Base-by-base conservation (phyloP, 92 coral and sea anemone species). In the Porites divaricata region DNA sequence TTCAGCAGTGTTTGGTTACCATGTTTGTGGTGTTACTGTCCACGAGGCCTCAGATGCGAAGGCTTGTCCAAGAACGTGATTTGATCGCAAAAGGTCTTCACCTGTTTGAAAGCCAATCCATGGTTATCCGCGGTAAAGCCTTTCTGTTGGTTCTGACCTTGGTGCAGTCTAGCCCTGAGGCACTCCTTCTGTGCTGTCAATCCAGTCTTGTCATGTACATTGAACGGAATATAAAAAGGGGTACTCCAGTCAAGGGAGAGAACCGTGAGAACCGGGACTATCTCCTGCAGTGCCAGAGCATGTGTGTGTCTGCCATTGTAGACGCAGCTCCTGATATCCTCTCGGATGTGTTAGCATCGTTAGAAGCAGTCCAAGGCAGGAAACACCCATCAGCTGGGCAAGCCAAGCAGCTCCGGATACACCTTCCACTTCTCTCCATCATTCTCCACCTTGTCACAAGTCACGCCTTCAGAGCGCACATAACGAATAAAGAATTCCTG, bases 311-410 rank as follows among this genome's bases (percentile, higher is more conserved):
- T n/a, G 80, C 97, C 19, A 84, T 95, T 28, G 88, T 86, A 10
- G 85, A 86, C 17, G 94, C 86, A 64, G 89, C 93, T 20, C 93
- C 96, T 25, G 92, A 86, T 2, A 90, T 97, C 63, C 80, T 95
- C 12, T 66, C 88, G 26, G 92, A 88, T 86, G 95, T 97, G 61
- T 57, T 97, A 50, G 63, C 86, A 1, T 90, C 98, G 8, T 88
- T 97, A 68, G 92, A 93, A 25, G 97, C 97, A 5, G 99, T 97
- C 1, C 91, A 91, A 58, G 99, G 99, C 13, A 84, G 99, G 73
- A 89, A 90, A 51, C 99, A 97, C 65, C 99, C 99, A 19, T 97
- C 99, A n/a, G 98, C 99, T 13, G 81, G 83, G 16, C 99, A 97
- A 28, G 92, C 98, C 79, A 97, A 97, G 75, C 95, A 97, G 80